Evolutionary conservation across 1,140 invertebrate genomes (phyloP).

Genomic region (Solenopsis invicta): DNA sequence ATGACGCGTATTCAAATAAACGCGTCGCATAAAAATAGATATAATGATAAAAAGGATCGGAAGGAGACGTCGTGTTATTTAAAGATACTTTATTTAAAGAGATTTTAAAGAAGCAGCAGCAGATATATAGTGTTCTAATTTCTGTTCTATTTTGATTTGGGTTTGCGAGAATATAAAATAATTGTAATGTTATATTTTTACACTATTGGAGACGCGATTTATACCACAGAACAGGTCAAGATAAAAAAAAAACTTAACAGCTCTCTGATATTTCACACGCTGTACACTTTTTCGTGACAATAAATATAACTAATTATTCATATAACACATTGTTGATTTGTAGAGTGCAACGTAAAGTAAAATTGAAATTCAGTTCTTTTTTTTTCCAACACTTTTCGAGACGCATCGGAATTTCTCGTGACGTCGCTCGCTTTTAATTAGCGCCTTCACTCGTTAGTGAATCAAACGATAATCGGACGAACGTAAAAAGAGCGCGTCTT

Average conservation of each 20-base stretch:
- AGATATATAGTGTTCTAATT: neutral
- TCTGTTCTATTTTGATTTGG: neutral
- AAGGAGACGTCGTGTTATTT: neutral
- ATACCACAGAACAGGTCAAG: constrained; percentile 3
- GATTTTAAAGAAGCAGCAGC: neutral
- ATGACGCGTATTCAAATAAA: neutral
- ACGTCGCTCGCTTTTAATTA: neutral
- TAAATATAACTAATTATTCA: neutral
- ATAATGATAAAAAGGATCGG: neutral
- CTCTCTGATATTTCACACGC: neutral
- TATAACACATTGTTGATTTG: neutral
- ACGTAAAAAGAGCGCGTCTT: constrained; percentile 30
- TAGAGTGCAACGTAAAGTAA: neutral
- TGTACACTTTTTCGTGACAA: neutral
- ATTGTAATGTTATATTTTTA: neutral
- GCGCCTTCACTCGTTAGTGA: neutral
- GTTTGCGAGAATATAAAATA: neutral
- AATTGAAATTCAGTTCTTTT: neutral
- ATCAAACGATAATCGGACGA: constrained; percentile 22
- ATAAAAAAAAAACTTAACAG: neutral
- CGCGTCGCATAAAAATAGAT: neutral
- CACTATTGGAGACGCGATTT: neutral
- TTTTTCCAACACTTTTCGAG: neutral
- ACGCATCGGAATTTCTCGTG: neutral
- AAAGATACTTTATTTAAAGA: constrained; percentile 3